phyloP scores from a whole-genome alignment of 2,797 vertebrate species.

The Lagodon rhomboides region DNA sequence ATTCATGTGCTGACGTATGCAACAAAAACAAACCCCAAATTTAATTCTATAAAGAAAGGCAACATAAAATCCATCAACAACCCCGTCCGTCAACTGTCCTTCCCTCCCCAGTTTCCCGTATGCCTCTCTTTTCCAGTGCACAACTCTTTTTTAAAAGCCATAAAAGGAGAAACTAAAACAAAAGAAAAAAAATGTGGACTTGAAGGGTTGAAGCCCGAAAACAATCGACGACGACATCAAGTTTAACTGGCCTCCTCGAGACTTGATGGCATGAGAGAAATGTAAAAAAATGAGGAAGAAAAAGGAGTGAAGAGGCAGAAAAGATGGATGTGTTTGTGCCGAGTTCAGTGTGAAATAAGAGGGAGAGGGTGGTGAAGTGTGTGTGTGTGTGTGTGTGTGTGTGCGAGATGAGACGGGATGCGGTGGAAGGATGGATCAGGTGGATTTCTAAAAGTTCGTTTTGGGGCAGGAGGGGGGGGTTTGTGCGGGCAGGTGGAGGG shows the following conservation, averaged over 20 bases:
- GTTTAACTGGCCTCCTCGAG: conserved; percentile 67
- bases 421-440: conserved; percentile 25
- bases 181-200: conserved; percentile 42
- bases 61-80: conserved; percentile 64
- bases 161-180: conserved; percentile 56
- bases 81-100: conserved; percentile 20
- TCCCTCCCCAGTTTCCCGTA: conserved; percentile 41
- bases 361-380: conserved; percentile 9
- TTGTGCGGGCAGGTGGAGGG: conserved; percentile 2
- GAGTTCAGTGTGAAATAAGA: conserved; percentile 44
- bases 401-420: conserved; percentile 1
- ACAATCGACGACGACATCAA: conserved; percentile 40
- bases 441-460: conserved; percentile 37
- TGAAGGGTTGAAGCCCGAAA: conserved; percentile 46
- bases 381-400: conserved; percentile 20
- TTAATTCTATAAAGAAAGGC: conserved; percentile 76
- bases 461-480: conserved; percentile 6
- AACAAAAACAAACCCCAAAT: conserved; percentile 54
- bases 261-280: conserved; percentile 30
- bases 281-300: neutral
- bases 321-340: conserved; percentile 76
- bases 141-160: conserved; percentile 70
- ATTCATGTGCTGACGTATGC: conserved; percentile 55
- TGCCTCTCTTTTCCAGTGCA: conserved; percentile 81
- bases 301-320: conserved; percentile 54